phyloP scores from a whole-genome alignment of 2,888 invertebrate genomes.

The Malthinus seriepunctatus region DNA sequence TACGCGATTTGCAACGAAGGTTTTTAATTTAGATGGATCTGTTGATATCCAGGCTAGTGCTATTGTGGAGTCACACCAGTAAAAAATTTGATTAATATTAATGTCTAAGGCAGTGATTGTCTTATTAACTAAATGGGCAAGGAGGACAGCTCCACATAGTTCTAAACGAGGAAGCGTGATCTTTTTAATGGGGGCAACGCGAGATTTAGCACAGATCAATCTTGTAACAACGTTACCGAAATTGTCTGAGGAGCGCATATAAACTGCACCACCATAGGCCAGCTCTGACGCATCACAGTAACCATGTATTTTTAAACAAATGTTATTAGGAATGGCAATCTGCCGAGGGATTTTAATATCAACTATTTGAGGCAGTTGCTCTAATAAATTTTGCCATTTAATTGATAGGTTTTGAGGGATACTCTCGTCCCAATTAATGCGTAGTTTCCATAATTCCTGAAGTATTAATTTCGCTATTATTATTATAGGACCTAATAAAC shows the following conservation, averaged over 20 bases:
- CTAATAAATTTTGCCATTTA: background rate
- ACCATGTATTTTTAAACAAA: too few species aligned
- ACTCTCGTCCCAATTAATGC: background rate
- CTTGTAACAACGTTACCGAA: background rate
- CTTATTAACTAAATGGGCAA: background rate
- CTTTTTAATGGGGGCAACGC: background rate
- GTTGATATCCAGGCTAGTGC: background rate
- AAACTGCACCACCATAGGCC: background rate
- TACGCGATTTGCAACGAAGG: background rate
- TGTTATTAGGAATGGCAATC: background rate
- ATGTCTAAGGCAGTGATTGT: background rate
- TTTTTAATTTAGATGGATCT: background rate
- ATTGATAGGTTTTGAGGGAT: background rate
- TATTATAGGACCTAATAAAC: background rate
- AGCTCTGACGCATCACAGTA: background rate
- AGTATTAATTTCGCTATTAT: background rate
- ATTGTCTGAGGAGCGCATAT: background rate
- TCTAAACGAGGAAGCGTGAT: background rate
- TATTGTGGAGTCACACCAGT: background rate
- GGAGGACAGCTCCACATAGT: background rate
- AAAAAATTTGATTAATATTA: background rate
- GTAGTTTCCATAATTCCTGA: background rate
- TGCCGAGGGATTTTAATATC: too few species aligned
- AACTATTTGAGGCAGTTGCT: background rate
- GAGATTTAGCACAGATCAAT: background rate